Evolutionary conservation across 1,140 invertebrate genomes (phyloP), one percentile per base, ranked within the genome.

Genomic region (Drosophila pseudoananassae): DNA sequence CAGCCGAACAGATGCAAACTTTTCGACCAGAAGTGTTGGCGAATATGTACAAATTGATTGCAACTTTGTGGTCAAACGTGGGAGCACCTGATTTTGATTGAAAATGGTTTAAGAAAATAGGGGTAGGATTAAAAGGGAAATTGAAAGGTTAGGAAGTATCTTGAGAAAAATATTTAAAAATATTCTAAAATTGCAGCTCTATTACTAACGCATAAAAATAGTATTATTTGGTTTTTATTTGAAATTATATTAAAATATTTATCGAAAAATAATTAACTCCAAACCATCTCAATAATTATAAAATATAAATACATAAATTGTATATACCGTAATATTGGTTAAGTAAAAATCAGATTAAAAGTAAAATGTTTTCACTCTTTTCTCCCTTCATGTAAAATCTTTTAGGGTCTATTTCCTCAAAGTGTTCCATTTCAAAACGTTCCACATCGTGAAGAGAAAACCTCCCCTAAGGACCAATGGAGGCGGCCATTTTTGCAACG

Each of bases 401-500:
- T 40, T 8, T 5, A 43, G 47, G 15, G 15, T 51, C 31, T 29
- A 0, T 17, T 17, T 53, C 50, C 45, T 38, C 14, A 46, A 17
- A 1, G 14, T 59, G 82, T 87, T 87, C n/a, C 58, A 61, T 78
- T 72, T 66, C 83, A 54, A 4, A 4, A 2, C n/a, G 63, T 88
- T 76, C 52, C 78, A 9, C 7, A 15, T 12, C n/a, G 12, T 5
- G 45, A 46, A 56, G 51, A 70, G 66, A 59, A 80, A 69, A 36
- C 81, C 71, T 74, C 71, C 83, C 78, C 59, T 50, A 57, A 59
- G 59, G 65, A 38, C 54, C 29, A 47, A 50, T 40, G 61, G 51
- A 76, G 80, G 74, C 85, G 70, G 85, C 85, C 85, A 90, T 90
- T 90, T 90, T 90, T 82, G 78, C 75, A 61, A 80, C 27, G 64